phyloP scores from a whole-genome alignment of 2,797 vertebrate genomes.

The Pseudochromis fuscus region DNA sequence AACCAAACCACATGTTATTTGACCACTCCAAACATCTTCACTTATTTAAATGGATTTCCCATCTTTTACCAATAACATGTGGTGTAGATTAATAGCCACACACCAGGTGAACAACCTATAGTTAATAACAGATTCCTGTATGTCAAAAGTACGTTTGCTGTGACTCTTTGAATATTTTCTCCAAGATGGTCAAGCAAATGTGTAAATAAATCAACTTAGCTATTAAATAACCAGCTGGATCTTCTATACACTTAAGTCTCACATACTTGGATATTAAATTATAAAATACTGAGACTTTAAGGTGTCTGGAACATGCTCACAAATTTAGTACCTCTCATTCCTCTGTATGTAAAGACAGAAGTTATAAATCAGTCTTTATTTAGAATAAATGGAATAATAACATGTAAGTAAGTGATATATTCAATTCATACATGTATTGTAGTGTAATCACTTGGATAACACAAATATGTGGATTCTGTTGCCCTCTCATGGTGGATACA shows the following conservation, averaged over 20 bases:
- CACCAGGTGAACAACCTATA: not conserved
- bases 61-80: conserved; percentile 40
- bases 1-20: conserved; percentile 52
- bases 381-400: not conserved
- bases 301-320: not conserved
- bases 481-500: conserved; percentile 63
- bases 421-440: not conserved
- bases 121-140: conserved; percentile 9
- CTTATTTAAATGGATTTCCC: conserved; percentile 28
- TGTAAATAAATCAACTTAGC: no score
- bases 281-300: not conserved
- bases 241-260: not conserved
- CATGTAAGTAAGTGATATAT: not conserved
- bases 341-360: not conserved
- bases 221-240: not conserved
- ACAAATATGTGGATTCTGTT: conserved; percentile 56
- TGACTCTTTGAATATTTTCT: not conserved
- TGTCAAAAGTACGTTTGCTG: not conserved
- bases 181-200: not conserved
- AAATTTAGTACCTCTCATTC: no score
- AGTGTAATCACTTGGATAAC: not conserved
- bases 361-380: not conserved
- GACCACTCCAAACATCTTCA: conserved; percentile 42
- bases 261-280: not conserved
- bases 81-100: conserved; percentile 10